Evolutionary conservation across 2,797 vertebrate species (phyloP).

Genomic region (Sebastes minor): DNA sequence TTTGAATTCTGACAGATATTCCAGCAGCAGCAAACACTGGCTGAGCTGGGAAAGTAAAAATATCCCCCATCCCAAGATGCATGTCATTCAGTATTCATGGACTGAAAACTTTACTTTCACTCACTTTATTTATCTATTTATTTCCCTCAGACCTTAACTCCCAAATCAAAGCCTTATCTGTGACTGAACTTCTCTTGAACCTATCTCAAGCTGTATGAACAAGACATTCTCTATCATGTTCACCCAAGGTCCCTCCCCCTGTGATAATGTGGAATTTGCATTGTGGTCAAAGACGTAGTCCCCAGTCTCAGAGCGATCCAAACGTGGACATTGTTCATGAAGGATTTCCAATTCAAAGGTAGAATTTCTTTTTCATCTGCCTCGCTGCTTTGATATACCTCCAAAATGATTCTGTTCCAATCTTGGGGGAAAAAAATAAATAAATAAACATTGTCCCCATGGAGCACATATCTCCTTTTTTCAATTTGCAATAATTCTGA

Average conservation of each 20-base stretch:
- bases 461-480: conserved; percentile 15
- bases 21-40: not conserved
- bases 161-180: conserved; percentile 42
- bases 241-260: conserved; percentile 28
- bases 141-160: conserved; percentile 37
- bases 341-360: conserved; percentile 62
- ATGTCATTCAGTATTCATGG: conserved; percentile 46
- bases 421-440: conserved; percentile 16
- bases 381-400: conserved; percentile 49
- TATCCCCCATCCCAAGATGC: conserved; percentile 35
- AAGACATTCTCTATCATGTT: conserved; percentile 40
- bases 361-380: conserved; percentile 46
- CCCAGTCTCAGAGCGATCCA: conserved; percentile 25
- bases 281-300: conserved; percentile 47
- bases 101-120: conserved; percentile 40
- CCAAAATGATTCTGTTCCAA: conserved; percentile 63
- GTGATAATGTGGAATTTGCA: conserved; percentile 50
- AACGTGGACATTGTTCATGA: conserved; percentile 50
- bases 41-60: conserved; percentile 46
- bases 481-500: conserved; percentile 31
- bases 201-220: conserved; percentile 34
- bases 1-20: conserved; percentile 10
- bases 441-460: not conserved
- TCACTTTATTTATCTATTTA: conserved; percentile 38
- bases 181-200: conserved; percentile 64